Conservation (phyloP, 2,888 invertebrate genomes). For the Pollenia amentaria region DNA sequence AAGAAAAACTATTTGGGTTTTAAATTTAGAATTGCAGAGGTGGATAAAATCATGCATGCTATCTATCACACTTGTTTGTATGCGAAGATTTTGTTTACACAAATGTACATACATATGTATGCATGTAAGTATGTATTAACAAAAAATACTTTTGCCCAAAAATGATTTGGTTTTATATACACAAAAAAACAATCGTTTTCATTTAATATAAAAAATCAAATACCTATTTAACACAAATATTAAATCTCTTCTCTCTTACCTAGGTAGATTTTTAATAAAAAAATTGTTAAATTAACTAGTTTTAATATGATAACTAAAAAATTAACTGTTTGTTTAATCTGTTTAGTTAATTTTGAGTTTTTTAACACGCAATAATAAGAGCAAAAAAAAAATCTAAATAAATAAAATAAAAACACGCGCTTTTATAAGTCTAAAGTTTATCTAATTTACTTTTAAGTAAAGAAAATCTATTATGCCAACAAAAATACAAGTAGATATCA, state of each 20-base stretch:
- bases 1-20: slow-evolving; percentile 33
- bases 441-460: slow-evolving; percentile 28
- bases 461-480: slow-evolving; percentile 29
- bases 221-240: not conserved
- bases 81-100: not conserved
- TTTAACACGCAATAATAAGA: not conserved
- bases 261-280: not conserved
- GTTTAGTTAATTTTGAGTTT: not conserved
- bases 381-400: not conserved
- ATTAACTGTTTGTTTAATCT: not conserved
- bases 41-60: slow-evolving; percentile 39
- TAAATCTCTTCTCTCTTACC: not conserved
- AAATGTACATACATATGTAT: not conserved
- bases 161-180: no score
- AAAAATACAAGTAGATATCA: slow-evolving; percentile 2
- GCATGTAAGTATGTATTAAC: not conserved
- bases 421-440: slow-evolving; percentile 51
- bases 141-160: no score
- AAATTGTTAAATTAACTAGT: slow-evolving; percentile 26
- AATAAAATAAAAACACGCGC: slow-evolving; percentile 32
- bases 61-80: slow-evolving; percentile 1
- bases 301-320: not conserved
- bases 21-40: slow-evolving; percentile 56
- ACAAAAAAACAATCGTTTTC: no score
- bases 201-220: no score